Evolutionary conservation across 2,797 vertebrate genomes (phyloP), one percentile per base, ranked within the genome.

Genomic region (Octomys mimax): DNA sequence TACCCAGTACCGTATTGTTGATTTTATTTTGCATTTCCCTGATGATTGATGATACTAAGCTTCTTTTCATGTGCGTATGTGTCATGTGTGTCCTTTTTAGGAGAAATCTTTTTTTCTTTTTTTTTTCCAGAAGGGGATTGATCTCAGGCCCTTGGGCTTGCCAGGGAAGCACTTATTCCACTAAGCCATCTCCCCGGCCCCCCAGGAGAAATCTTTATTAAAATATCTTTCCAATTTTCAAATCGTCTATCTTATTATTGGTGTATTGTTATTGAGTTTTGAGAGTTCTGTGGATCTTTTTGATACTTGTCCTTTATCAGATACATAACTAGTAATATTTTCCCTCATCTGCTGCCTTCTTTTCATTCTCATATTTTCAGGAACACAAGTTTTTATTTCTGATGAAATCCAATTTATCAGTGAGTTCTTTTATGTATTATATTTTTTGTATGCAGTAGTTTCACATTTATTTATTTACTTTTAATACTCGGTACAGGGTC

Each of bases 1-100:
- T 83, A 73, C 2, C 0, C 77, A 49, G 16, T 87, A 5, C 64
- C 39, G 64, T 64, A 28, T 49, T 49, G 10, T 6, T 86, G 83
- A 54, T 78, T 96, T 90, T 85, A 86, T 88, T 93, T 81, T 93
- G n/a, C 62, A 31, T 95, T 94, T 82, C 9, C 13, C 61, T 88
- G 33, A 39, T 83, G 78, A 84, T 61, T 79, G 64, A 28, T 42
- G 16, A 89, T 78, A 36, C 11, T 83, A 75, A 52, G n/a, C 26
- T 42, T 77, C 9, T 88, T 94, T 95, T 68, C 7, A 42, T 84
- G 31, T 80, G 9, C 3, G 85, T 89, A 57, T 24, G 89, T 93
- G 49, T 57, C 49, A 90, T 8, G 2, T 68, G 13, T 83, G 14
- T 94, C 54, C 92, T 92, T 59, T 80, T 77, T 13, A 31, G 36